Evolutionary conservation across 35 echinoderm and acorn worm species (phyloP).

Genomic region (Diadema setosum): DNA sequence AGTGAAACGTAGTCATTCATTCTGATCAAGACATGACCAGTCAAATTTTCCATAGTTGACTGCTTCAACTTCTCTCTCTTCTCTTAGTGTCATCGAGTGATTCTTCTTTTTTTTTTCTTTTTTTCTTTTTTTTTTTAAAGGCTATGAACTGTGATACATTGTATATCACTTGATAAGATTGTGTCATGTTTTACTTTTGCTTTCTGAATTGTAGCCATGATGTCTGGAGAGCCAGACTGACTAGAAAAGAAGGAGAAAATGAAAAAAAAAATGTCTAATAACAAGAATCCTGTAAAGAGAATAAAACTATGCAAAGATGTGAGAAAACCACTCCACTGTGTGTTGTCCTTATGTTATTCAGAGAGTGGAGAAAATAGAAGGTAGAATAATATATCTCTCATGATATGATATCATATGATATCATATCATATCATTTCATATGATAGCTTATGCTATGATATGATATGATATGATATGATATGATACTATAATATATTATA

Average conservation of each 20-base stretch:
- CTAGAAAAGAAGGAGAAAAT: background rate
- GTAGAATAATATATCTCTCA: background rate
- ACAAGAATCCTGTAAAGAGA: background rate
- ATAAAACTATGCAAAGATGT: slow-evolving; percentile 8
- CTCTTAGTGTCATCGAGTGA: too few relatives aligned
- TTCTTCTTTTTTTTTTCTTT: too few relatives aligned
- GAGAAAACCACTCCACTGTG: background rate
- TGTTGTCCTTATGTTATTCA: background rate
- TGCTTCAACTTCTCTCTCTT: too few relatives aligned
- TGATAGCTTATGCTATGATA: background rate
- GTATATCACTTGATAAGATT: too few relatives aligned
- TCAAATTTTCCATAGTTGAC: too few relatives aligned
- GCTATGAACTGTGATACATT: too few relatives aligned
- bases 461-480: background rate
- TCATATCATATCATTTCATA: background rate
- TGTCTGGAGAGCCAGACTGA: background rate
- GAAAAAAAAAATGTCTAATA: background rate
- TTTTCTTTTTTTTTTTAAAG: too few relatives aligned
- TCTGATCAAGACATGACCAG: too few relatives aligned
- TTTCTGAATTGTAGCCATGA: background rate
- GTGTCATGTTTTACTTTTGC: background rate
- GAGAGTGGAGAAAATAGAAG: background rate
- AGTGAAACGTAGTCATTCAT: too few relatives aligned
- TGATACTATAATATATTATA: too few relatives aligned
- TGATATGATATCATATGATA: background rate